Conservation (phyloP, 2,797 vertebrate genomes). For the Sebastes steindachneri region DNA sequence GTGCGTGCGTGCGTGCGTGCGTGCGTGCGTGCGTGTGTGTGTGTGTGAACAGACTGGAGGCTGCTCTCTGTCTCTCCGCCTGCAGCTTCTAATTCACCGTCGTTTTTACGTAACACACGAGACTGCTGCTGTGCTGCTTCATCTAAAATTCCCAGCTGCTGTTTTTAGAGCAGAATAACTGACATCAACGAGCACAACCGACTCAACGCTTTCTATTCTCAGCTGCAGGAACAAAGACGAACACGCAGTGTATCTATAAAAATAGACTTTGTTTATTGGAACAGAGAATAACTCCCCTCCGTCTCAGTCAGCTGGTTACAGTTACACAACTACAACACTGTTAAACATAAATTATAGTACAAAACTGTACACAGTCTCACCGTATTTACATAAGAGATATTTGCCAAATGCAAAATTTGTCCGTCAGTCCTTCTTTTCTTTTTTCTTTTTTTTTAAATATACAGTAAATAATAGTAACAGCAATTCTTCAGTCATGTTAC, state of each 20-base stretch:
- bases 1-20: no score
- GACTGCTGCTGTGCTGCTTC: neutral
- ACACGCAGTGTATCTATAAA: conserved; percentile 62
- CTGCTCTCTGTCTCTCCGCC: neutral
- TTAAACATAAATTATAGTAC: conserved; percentile 75
- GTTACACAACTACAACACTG: conserved; percentile 51
- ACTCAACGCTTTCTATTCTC: neutral
- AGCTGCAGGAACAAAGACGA: neutral
- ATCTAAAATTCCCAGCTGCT: neutral
- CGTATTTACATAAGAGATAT: conserved; percentile 69
- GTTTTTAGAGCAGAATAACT: neutral
- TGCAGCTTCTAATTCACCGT: neutral
- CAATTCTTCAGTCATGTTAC: conserved; percentile 21
- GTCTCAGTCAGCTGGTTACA: conserved; percentile 59
- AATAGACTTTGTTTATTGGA: conserved; percentile 77
- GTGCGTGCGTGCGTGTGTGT: no score
- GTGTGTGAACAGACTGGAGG: neutral
- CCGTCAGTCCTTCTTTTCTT: neutral
- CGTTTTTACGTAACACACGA: neutral
- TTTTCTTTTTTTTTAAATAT: conserved; percentile 61
- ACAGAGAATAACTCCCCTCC: conserved; percentile 58
- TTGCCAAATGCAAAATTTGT: conserved; percentile 39
- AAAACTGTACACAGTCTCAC: conserved; percentile 77
- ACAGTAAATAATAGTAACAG: conserved; percentile 47
- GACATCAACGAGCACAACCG: neutral